Percentiles rank a stretch among this genome's conserved stretches.
These are phyloP conservation scores for Drosophila prosaltans DNA, from an alignment of 1,140 invertebrate species.

Conservation along the genomic window DNA sequence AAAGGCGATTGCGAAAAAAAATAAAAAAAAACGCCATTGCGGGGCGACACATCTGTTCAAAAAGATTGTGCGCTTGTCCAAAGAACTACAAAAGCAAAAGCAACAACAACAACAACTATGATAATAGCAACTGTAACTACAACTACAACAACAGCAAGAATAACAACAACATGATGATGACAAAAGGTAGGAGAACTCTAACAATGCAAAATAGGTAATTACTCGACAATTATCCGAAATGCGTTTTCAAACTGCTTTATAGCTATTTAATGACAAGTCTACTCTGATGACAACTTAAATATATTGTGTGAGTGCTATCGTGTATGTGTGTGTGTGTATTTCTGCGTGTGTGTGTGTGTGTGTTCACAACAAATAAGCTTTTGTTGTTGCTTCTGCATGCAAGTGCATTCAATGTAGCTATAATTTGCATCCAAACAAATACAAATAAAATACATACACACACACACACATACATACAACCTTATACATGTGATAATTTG, in stretches of 20 bases:
- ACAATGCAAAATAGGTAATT: conserved; percentile 69
- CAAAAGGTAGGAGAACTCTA: conserved; percentile 46
- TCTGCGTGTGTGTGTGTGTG: conserved; percentile 25
- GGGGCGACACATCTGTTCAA: not conserved
- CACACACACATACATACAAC: not conserved
- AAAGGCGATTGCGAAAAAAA: no score
- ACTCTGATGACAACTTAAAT: conserved; percentile 75
- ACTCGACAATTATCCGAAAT: conserved; percentile 71
- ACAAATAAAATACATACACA: conserved; percentile 8
- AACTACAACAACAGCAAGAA: not conserved
- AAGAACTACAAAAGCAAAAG: not conserved
- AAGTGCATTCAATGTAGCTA: conserved; percentile 35
- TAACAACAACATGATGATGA: conserved; percentile 40
- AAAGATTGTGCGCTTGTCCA: conserved; percentile 2
- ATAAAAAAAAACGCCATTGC: not conserved
- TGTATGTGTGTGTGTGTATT: conserved; percentile 17
- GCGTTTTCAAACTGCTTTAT: conserved; percentile 65
- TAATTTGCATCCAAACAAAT: conserved; percentile 42
- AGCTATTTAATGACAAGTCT: conserved; percentile 65
- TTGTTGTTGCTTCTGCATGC: conserved; percentile 30
- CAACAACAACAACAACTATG: conserved; percentile 3
- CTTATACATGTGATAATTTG: conserved; percentile 19
- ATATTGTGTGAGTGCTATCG: conserved; percentile 38
- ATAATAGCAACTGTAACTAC: conserved; percentile 5
- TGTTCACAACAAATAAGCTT: conserved; percentile 19